Evolutionary conservation across 2,888 invertebrate genomes (phyloP).

Genomic region (Melanophora roralis): DNA sequence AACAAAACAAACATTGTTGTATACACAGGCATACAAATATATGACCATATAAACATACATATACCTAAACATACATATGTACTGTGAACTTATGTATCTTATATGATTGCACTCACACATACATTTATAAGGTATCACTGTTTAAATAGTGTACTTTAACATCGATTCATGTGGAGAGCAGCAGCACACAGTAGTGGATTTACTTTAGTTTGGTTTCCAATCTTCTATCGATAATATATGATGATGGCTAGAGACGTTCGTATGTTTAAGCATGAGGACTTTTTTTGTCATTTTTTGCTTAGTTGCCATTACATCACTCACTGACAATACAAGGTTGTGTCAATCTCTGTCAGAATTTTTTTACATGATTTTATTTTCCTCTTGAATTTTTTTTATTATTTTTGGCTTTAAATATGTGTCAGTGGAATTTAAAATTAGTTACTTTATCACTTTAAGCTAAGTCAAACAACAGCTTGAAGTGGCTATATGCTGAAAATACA

Average conservation of each 20-base stretch:
- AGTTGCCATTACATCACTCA: constrained; percentile 50
- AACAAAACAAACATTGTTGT: neutral
- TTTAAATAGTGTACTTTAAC: constrained; percentile 16
- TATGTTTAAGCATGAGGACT: neutral
- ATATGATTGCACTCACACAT: neutral
- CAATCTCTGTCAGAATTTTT: constrained; percentile 58
- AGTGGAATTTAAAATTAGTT: constrained; percentile 56
- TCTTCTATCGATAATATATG: constrained; percentile 53
- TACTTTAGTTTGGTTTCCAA: constrained; percentile 24
- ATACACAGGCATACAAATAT: no score
- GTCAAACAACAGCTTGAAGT: constrained; percentile 37
- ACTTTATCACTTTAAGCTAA: constrained; percentile 43
- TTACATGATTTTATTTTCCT: constrained; percentile 13
- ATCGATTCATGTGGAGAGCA: constrained; percentile 27
- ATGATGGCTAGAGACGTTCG: constrained; percentile 5
- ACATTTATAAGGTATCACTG: constrained; percentile 1
- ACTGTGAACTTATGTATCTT: neutral
- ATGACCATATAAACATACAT: no score
- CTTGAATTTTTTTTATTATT: neutral
- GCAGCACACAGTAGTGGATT: constrained; percentile 17
- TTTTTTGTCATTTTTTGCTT: neutral
- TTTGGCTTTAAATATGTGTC: constrained; percentile 48
- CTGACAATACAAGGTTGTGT: constrained; percentile 58
- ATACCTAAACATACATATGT: neutral
- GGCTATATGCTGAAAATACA: neutral